Percentiles rank a stretch among this genome's conserved stretches.
phyloP scores from a whole-genome alignment of 2,797 vertebrate species.

The Danio albolineatus region DNA sequence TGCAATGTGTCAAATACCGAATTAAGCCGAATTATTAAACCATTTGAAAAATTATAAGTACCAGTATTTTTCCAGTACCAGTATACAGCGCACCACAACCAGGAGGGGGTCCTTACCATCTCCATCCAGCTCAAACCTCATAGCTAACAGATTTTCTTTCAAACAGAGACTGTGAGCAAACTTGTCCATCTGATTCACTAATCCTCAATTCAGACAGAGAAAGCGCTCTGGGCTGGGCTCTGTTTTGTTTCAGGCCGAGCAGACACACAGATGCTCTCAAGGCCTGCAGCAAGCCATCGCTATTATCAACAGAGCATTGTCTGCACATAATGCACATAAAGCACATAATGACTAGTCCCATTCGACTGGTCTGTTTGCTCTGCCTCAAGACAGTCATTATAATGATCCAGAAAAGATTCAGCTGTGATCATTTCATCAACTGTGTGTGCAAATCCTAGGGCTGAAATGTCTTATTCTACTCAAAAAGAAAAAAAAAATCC shows the following conservation, averaged over 20 bases:
- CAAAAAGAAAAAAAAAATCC: not conserved
- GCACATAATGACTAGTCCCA: constrained; percentile 1
- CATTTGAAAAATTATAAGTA: too few relatives aligned
- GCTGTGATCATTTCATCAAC: not conserved
- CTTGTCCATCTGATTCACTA: constrained; percentile 37
- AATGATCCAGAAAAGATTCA: not conserved
- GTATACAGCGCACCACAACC: too few relatives aligned
- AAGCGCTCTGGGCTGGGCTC: constrained; percentile 23
- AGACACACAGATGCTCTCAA: constrained; percentile 27
- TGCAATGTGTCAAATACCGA: too few relatives aligned
- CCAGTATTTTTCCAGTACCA: too few relatives aligned
- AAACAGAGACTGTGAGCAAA: constrained; percentile 40
- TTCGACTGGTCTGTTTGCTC: not conserved
- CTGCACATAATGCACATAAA: too few relatives aligned
- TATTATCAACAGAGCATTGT: constrained; percentile 42
- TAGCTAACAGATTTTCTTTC: constrained; percentile 9
- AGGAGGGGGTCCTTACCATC: too few relatives aligned
- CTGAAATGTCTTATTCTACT: not conserved
- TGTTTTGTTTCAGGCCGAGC: constrained; percentile 38
- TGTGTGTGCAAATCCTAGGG: not conserved
- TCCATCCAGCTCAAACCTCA: too few relatives aligned
- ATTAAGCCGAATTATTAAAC: too few relatives aligned
- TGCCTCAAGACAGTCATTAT: not conserved
- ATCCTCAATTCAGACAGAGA: constrained; percentile 37
- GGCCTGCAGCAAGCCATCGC: constrained; percentile 15